phyloP scores from a whole-genome alignment of 2,113 vertebrate species.

The Pachypanchax playfairii region DNA sequence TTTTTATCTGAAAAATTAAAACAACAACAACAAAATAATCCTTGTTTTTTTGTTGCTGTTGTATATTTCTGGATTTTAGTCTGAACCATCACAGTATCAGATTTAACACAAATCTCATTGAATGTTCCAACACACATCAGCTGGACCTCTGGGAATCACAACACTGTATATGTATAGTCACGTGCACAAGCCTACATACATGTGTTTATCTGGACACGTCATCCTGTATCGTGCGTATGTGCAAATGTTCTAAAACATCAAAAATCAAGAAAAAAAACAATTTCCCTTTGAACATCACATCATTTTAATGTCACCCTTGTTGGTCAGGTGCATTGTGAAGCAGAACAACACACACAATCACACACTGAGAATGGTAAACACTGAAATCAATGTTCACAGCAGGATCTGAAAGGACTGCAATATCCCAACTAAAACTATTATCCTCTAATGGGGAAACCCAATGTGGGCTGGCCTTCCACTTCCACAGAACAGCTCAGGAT shows the following conservation, averaged over 20 bases:
- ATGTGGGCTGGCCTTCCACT: constrained; percentile 5
- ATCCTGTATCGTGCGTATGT: background rate
- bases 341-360: constrained; percentile 9
- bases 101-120: no score
- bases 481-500: constrained; percentile 19
- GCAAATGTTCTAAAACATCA: background rate
- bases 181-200: no score
- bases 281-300: background rate
- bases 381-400: constrained; percentile 57
- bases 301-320: constrained; percentile 26
- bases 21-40: no score
- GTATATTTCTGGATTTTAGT: no score
- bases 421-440: constrained; percentile 56
- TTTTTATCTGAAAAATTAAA: no score
- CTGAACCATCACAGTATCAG: no score
- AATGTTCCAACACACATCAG: background rate
- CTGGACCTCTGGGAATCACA: background rate
- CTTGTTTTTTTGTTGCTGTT: no score
- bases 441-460: constrained; percentile 48
- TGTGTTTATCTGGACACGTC: no score
- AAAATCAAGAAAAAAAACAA: constrained; percentile 9
- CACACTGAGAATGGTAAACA: constrained; percentile 32
- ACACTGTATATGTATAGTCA: background rate
- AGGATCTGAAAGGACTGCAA: constrained; percentile 47
- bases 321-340: constrained; percentile 1